Evolutionary conservation across 2,113 vertebrate species (phyloP), one percentile per base, ranked within the genome.

Genomic region (Epinephelus moara): DNA sequence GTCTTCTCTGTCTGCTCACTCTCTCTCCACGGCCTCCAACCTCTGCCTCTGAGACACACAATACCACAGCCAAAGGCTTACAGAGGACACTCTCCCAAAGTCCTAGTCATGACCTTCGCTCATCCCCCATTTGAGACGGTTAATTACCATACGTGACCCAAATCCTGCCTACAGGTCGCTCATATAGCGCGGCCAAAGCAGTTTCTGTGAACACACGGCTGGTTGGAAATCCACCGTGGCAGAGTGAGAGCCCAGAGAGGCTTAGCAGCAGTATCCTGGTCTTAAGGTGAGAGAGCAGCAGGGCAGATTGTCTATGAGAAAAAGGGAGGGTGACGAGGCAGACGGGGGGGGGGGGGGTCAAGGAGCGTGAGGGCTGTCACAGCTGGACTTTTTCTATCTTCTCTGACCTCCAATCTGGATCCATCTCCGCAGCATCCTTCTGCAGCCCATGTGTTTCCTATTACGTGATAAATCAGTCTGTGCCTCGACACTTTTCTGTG

Each of bases 381-480:
- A 89, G 88, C 87, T 87, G 87, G 80, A 76, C 64, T 61, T 40
- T 81, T 67, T 42, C 62, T 49, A n/a, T 89, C 79, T 25, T 15
- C 74, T 53, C 52, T 82, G 85, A 81, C 74, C 42, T 67, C 40
- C 18, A 40, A 67, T 57, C 42, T 12, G 57, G 63, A 27, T 73
- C 52, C 0, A 25, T 59, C 63, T 70, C 80, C 57, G 55, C 75
- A 50, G 50, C 21, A 69, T 70, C 68, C 33, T 19, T 42, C 59
- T 60, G 50, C 14, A 15, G 30, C 57, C 33, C 84, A 76, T 82
- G 42, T 89, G 86, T 91, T 92, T 89, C 76, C 37, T 60, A 72
- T 89, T 87, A 23, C 6, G 6, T 14, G 4, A 85, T 89, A 88
- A 87, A 90, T 91, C 90, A 88, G 60, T n/a, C 73, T 59, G 60